These are phyloP conservation scores for Sander vitreus DNA, from an alignment of 2,113 vertebrate species.

Conservation along the genomic window DNA sequence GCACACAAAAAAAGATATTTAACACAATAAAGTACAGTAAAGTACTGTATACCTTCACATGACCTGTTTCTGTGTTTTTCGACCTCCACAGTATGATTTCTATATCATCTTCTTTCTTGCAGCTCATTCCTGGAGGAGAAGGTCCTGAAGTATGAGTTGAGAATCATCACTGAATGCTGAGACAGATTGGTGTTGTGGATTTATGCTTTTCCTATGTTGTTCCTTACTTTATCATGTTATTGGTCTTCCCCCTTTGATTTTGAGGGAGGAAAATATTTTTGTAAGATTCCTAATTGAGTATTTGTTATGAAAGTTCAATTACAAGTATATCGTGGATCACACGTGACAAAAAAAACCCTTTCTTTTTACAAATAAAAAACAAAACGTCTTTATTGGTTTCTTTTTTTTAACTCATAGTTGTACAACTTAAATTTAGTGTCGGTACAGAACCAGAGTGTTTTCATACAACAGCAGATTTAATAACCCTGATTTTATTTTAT, in stretches of 20 bases:
- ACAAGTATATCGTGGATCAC: background rate
- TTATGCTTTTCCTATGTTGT: conserved; percentile 10
- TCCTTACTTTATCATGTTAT: conserved; percentile 13
- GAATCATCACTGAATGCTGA: background rate
- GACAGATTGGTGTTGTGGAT: conserved; percentile 27
- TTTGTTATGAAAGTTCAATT: conserved; percentile 33
- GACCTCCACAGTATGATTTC: background rate
- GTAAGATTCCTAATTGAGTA: conserved; percentile 27
- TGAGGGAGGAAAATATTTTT: conserved; percentile 57
- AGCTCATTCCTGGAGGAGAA: conserved; percentile 99
- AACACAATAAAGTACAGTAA: too few relatives aligned
- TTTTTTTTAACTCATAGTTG: background rate
- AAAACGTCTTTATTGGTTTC: background rate
- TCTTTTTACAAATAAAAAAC: conserved; percentile 70
- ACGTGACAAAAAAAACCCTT: background rate
- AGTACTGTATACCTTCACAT: background rate
- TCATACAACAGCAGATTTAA: conserved; percentile 20
- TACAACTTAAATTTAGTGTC: conserved; percentile 34
- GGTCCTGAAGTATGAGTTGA: conserved; percentile 93
- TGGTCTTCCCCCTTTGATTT: background rate
- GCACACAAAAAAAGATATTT: too few relatives aligned
- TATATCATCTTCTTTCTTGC: conserved; percentile 32
- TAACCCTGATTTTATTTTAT: background rate
- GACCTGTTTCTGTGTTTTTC: background rate
- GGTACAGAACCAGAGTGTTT: conserved; percentile 4